Percentiles rank a stretch among this genome's conserved stretches.
Evolutionary conservation across 2,113 vertebrate genomes (phyloP).

Genomic region (Falco punctatus): DNA sequence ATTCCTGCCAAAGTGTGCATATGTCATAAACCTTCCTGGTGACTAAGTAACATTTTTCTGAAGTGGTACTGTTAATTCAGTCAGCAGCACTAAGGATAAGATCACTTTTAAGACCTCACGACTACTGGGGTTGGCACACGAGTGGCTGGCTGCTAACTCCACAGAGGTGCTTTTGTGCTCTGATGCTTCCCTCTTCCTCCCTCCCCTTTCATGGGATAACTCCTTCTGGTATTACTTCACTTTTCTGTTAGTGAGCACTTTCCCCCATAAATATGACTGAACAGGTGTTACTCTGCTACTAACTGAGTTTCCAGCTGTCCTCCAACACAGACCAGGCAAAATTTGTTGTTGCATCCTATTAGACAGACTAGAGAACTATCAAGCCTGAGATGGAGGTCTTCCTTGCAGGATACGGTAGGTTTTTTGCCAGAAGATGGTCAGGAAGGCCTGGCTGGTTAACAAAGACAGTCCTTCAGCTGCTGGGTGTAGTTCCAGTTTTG

Average conservation of each 20-base stretch:
- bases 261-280: conserved; percentile 78
- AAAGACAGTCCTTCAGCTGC: conserved; percentile 98
- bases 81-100: conserved; percentile 25
- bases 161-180: conserved; percentile 75
- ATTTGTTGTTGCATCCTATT: conserved; percentile 84
- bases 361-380: conserved; percentile 79
- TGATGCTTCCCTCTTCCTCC: conserved; percentile 13
- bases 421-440: conserved; percentile 95
- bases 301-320: conserved; percentile 87
- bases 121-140: conserved; percentile 44
- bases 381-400: conserved; percentile 94
- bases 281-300: conserved; percentile 84
- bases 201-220: conserved; percentile 31
- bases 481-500: conserved; percentile 97
- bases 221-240: conserved; percentile 74
- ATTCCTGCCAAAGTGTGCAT: neutral
- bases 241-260: conserved; percentile 72
- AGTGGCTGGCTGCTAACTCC: conserved; percentile 32
- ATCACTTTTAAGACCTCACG: conserved; percentile 39
- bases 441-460: conserved; percentile 97
- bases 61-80: conserved; percentile 26
- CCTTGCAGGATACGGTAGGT: conserved; percentile 88
- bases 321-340: conserved; percentile 76
- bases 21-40: neutral
- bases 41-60: neutral